A percentile compares a stretch with the other conserved stretches of the same genome.
Evolutionary conservation across 2,888 invertebrate genomes (phyloP).

Genomic region (Cheilosia vulpina): DNA sequence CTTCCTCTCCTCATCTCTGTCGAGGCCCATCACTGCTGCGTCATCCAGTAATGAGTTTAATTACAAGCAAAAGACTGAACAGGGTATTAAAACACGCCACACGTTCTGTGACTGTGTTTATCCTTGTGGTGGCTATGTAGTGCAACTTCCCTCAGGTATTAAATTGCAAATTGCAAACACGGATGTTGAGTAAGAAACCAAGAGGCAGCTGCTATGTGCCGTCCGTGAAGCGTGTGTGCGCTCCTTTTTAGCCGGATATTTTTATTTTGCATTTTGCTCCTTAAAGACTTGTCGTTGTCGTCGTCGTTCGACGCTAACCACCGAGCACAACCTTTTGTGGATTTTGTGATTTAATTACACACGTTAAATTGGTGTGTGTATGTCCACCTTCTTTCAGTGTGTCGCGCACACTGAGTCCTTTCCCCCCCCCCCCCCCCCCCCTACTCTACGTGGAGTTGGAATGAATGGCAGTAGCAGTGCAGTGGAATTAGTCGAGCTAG

Average conservation of each 20-base stretch:
- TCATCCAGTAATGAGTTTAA: slow-evolving; percentile 74
- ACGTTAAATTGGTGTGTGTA: slow-evolving; percentile 69
- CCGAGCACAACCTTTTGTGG: slow-evolving; percentile 65
- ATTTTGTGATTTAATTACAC: slow-evolving; percentile 75
- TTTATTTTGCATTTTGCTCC: slow-evolving; percentile 48
- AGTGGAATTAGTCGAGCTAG: slow-evolving; percentile 64
- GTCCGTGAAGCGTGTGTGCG: slow-evolving; percentile 33
- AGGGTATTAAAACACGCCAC: slow-evolving; percentile 69
- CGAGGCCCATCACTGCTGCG: slow-evolving; percentile 61
- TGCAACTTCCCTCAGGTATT: slow-evolving; percentile 59
- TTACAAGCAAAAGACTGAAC: slow-evolving; percentile 70
- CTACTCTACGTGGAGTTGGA: slow-evolving; percentile 2
- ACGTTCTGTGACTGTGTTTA: slow-evolving; percentile 53
- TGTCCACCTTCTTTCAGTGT: slow-evolving; percentile 13
- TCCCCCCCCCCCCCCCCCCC: neutral
- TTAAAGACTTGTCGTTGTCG: neutral
- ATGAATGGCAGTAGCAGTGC: slow-evolving; percentile 63
- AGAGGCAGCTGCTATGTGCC: slow-evolving; percentile 53
- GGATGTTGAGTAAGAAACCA: slow-evolving; percentile 29
- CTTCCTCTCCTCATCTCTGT: neutral
- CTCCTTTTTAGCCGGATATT: slow-evolving; percentile 7
- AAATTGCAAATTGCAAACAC: slow-evolving; percentile 71
- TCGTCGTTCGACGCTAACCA: slow-evolving; percentile 3
- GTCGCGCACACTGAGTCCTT: neutral
- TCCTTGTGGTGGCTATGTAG: slow-evolving; percentile 29